A percentile compares a stretch with the other conserved stretches of the same genome.
Evolutionary conservation across 64 coral and sea anemone species (phyloP).

Genomic region (Pocillopora damicornis): DNA sequence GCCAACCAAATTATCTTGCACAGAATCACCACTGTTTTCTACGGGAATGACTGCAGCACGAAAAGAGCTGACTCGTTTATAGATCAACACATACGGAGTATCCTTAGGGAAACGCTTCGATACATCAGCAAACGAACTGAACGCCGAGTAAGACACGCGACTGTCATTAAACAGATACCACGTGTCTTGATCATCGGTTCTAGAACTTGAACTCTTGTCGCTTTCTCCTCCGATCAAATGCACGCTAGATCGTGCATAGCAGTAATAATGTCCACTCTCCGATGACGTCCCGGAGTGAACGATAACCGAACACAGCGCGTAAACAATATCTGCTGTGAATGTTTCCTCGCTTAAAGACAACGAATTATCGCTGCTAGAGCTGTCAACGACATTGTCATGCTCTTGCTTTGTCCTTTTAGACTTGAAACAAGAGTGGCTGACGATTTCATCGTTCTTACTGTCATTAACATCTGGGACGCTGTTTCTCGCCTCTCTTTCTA

Average conservation of each 20-base stretch:
- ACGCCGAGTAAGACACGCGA: slow-evolving; percentile 71
- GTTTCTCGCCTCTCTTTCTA: neutral
- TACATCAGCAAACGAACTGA: slow-evolving; percentile 70
- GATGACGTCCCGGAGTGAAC: slow-evolving; percentile 92
- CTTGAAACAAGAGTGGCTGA: neutral
- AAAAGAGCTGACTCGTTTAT: slow-evolving; percentile 50
- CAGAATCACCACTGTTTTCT: neutral
- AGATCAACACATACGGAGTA: slow-evolving; percentile 90
- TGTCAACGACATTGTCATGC: neutral
- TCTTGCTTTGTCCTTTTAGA: slow-evolving; percentile 47
- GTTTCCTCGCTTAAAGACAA: slow-evolving; percentile 17
- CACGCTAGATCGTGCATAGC: slow-evolving; percentile 62
- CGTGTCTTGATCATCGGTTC: slow-evolving; percentile 19
- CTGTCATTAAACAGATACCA: slow-evolving; percentile 94
- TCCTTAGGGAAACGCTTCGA: slow-evolving; percentile 82
- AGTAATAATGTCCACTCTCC: slow-evolving; percentile 99
- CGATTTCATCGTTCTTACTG: neutral
- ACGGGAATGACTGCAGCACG: neutral
- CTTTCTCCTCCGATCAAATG: neutral
- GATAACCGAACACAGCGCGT: slow-evolving; percentile 85
- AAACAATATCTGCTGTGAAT: slow-evolving; percentile 38
- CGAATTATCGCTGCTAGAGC: neutral
- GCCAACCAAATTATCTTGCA: neutral
- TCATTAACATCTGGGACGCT: neutral
- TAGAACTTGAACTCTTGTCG: slow-evolving; percentile 15